Percentiles rank a stretch among this genome's conserved stretches.
These are phyloP conservation scores for Ceraclea dissimilis DNA, from an alignment of 2,888 invertebrate species.

Conservation along the genomic window DNA sequence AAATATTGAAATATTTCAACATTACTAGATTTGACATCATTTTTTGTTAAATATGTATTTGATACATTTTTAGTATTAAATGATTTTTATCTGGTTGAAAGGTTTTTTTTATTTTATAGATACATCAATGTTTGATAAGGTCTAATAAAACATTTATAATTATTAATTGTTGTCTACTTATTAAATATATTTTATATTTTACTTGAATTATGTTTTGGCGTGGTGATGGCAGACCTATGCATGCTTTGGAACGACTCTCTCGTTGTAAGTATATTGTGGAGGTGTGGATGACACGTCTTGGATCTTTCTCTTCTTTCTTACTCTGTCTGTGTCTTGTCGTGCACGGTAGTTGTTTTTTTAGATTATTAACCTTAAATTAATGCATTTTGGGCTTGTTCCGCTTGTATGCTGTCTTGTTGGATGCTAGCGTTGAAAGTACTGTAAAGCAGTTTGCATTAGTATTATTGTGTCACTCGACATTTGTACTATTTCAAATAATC, in stretches of 20 bases:
- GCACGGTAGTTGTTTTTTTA: background rate
- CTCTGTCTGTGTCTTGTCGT: background rate
- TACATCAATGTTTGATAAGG: no score
- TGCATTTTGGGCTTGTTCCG: constrained; percentile 6
- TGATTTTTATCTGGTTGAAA: no score
- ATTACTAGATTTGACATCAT: no score
- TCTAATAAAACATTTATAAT: no score
- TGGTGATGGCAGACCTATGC: constrained; percentile 60
- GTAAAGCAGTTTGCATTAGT: background rate
- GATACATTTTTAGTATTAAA: no score
- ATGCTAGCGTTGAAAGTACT: background rate
- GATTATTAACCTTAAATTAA: background rate
- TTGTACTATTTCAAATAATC: no score
- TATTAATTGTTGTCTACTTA: background rate
- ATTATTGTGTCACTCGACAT: no score
- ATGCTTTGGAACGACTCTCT: constrained; percentile 82
- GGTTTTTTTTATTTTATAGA: no score
- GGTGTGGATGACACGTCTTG: background rate
- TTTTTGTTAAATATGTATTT: no score
- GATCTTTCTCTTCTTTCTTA: background rate
- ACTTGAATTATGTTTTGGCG: constrained; percentile 21
- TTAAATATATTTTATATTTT: constrained; percentile 6
- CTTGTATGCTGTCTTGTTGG: background rate
- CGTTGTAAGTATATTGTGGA: constrained; percentile 70
- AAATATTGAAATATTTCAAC: no score